Evolutionary conservation across 2,113 vertebrate genomes (phyloP).

Genomic region (Bathybates hornii): DNA sequence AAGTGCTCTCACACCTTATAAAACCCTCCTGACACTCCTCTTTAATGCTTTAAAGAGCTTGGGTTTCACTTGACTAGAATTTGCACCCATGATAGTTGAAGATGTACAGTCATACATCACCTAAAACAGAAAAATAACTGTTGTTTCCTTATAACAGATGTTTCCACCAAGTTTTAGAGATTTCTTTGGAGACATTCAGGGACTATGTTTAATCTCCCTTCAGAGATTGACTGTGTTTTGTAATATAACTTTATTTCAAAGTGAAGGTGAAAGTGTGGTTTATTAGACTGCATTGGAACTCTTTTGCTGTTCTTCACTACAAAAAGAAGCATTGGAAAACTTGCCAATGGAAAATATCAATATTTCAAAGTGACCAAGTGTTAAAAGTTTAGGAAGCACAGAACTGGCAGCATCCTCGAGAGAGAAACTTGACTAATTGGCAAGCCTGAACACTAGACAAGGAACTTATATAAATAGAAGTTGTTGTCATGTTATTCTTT

Average conservation of each 20-base stretch:
- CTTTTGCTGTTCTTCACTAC: neutral
- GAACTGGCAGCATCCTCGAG: neutral
- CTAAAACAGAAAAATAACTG: neutral
- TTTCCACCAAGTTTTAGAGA: neutral
- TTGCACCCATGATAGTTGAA: neutral
- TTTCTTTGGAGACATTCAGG: neutral
- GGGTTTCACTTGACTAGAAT: neutral
- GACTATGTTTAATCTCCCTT: neutral
- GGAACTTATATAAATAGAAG: neutral
- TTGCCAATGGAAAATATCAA: neutral
- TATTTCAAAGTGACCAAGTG: neutral
- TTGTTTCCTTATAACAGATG: neutral
- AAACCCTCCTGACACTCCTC: neutral
- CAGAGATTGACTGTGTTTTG: neutral
- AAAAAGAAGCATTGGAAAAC: neutral
- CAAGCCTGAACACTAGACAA: neutral
- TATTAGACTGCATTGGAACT: neutral
- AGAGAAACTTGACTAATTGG: neutral
- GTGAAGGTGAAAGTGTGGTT: neutral
- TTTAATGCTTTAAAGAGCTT: neutral
- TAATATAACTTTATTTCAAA: neutral
- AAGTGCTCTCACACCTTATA: neutral
- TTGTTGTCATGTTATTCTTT: neutral
- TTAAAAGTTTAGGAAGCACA: neutral
- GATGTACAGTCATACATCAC: neutral